Percentiles rank a stretch among this genome's conserved stretches.
phyloP scores from a whole-genome alignment of 2,888 invertebrate species.

The Cerceris ruficornis region DNA sequence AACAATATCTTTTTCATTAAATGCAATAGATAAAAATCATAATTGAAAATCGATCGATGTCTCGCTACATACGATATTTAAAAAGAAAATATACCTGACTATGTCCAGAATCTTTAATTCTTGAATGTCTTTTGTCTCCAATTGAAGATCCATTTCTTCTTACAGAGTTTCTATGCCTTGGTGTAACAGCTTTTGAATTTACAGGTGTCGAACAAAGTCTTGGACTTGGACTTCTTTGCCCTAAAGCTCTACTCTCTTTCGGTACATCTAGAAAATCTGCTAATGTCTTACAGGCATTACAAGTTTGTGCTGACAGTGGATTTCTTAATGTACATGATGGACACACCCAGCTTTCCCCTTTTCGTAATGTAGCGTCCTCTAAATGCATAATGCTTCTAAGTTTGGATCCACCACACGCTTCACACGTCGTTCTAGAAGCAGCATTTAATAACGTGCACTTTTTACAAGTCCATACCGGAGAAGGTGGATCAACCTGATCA shows the following conservation, averaged over 20 bases:
- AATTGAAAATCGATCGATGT: background rate
- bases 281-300: conserved; percentile 90
- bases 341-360: conserved; percentile 87
- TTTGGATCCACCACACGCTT: conserved; percentile 93
- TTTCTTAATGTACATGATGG: conserved; percentile 92
- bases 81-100: conserved; percentile 64
- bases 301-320: conserved; percentile 86
- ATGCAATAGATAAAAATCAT: too few relatives aligned
- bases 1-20: too few relatives aligned
- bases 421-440: conserved; percentile 87
- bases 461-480: conserved; percentile 89
- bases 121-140: conserved; percentile 73
- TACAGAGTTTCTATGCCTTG: conserved; percentile 78
- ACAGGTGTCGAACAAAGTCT: conserved; percentile 64
- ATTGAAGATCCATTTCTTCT: conserved; percentile 74
- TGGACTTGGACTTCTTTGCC: conserved; percentile 79
- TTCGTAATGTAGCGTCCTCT: conserved; percentile 87
- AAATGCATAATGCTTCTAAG: conserved; percentile 85
- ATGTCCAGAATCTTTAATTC: conserved; percentile 71
- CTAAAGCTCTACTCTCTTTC: conserved; percentile 68
- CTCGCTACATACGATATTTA: conserved; percentile 1
- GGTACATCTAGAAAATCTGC: conserved; percentile 81
- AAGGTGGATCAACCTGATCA: conserved; percentile 84
- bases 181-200: conserved; percentile 76
- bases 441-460: conserved; percentile 94